Evolutionary conservation across 2,113 vertebrate species (phyloP).

Genomic region (Brienomyrus longianalis): DNA sequence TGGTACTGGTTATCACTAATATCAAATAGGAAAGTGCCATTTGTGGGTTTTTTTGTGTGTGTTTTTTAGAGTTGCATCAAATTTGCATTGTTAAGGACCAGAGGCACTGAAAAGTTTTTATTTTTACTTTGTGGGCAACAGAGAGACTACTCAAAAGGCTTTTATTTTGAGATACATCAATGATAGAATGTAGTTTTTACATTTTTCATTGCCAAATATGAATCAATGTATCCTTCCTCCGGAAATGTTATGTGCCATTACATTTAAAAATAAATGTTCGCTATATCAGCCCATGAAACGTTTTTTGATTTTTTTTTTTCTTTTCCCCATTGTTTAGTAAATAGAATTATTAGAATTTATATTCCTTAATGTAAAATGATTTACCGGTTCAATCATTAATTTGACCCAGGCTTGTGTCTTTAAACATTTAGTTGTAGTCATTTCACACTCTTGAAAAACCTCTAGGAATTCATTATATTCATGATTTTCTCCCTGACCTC

Average conservation of each 20-base stretch:
- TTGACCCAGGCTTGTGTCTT: neutral
- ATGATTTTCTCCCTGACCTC: neutral
- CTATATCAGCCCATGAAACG: constrained; percentile 8
- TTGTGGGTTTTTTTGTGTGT: neutral
- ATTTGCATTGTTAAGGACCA: constrained; percentile 9
- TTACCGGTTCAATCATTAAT: neutral
- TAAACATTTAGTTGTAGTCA: neutral
- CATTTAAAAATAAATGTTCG: constrained; percentile 30
- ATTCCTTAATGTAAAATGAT: neutral
- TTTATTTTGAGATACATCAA: neutral
- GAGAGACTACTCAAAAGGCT: neutral
- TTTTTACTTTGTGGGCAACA: neutral
- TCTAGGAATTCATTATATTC: neutral
- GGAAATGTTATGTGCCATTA: constrained; percentile 37
- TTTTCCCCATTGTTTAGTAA: neutral
- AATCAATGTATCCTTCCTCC: constrained; percentile 11
- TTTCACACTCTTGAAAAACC: neutral
- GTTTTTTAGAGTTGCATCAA: neutral
- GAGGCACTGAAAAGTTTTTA: neutral
- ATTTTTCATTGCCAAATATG: constrained; percentile 17
- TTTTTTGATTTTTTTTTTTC: constrained; percentile 16
- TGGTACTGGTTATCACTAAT: neutral
- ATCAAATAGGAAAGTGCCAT: neutral
- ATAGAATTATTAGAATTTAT: neutral
- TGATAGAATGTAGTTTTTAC: constrained; percentile 7